Percentiles rank a stretch among this genome's conserved stretches.
Evolutionary conservation across 2,113 vertebrate genomes (phyloP).

Genomic region (Istiophorus platypterus): DNA sequence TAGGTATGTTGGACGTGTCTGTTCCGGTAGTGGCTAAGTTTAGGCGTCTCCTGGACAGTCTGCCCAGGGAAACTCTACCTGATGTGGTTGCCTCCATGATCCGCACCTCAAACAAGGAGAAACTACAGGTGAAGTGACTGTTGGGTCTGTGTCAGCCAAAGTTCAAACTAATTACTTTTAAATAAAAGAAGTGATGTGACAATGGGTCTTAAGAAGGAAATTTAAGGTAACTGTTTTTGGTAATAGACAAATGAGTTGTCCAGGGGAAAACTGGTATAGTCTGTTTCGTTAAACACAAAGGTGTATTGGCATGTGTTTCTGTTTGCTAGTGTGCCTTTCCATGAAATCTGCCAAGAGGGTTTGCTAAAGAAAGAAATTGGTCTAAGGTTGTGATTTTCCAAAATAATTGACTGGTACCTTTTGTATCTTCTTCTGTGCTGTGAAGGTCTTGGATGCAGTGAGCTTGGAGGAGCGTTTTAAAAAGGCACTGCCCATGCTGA

Average conservation of each 20-base stretch:
- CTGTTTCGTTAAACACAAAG: too few species aligned
- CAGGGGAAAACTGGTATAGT: too few species aligned
- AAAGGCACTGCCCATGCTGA: constrained; percentile 93
- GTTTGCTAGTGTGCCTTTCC: too few species aligned
- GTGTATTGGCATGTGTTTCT: too few species aligned
- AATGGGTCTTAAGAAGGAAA: too few species aligned
- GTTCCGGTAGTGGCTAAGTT: constrained; percentile 96
- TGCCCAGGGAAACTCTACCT: constrained; percentile 93
- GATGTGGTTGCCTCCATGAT: constrained; percentile 96
- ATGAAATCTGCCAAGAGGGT: too few species aligned
- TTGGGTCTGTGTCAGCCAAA: not conserved
- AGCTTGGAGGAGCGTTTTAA: constrained; percentile 94
- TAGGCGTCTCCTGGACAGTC: constrained; percentile 91
- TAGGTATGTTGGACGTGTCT: constrained; percentile 97
- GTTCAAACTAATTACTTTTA: not conserved
- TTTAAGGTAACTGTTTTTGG: too few species aligned
- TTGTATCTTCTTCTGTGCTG: not conserved
- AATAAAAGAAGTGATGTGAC: too few species aligned
- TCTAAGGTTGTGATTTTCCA: not conserved
- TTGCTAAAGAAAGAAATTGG: not conserved
- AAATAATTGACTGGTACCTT: not conserved
- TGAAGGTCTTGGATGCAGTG: constrained; percentile 93
- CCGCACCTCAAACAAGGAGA: constrained; percentile 95
- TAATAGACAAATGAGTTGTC: too few species aligned
- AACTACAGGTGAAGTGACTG: constrained; percentile 90